Evolutionary conservation across 1,140 invertebrate species (phyloP), one percentile per base, ranked within the genome.

Genomic region (Trichonephila inaurata): DNA sequence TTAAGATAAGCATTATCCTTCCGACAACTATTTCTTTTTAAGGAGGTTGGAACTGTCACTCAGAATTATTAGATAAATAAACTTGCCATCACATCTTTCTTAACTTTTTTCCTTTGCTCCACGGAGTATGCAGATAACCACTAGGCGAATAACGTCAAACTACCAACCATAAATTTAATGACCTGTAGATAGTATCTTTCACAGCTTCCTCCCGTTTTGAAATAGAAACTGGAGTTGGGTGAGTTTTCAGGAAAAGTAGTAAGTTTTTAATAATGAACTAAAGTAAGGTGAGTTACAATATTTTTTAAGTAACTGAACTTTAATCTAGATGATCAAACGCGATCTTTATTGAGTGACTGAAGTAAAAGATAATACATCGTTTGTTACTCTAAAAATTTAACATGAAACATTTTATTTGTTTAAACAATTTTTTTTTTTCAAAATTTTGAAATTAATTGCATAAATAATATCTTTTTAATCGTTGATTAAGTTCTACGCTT

Each of bases 141-240:
- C 60, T 89, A 33, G 21, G 60, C 64, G 33, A 33, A 19, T 51
- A 77, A 90, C 16, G 72, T 60, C 69, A 12, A 91, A 62, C 69
- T 58, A 61, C 89, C 24, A 24, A n/a, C 77, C 58, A 91, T 91
- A 91, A 91, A 91, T 91, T 91, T 81, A 91, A 91, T 91, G 89
- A 61, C 89, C 89, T 81, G 51, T 18, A 82, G 89, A 91, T 91
- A 44, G 58, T 8, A 91, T 91, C 89, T 24, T 61, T 58, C 16
- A 58, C 21, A 44, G 69, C 51, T 51, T 51, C 51, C 10, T 24
- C 60, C 51, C 64, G 14, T 28, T 72, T 72, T 24, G 28, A 24
- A 60, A 85, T 4, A 19, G 28, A 40, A 77, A n/a, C 6, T 77
- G 69, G 69, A 12, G 69, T 16, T 77, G 28, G 12, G 16, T 4